A percentile compares a stretch with the other conserved stretches of the same genome.
Evolutionary conservation across 2,113 vertebrate genomes (phyloP).

Genomic region (Halichoeres trimaculatus): DNA sequence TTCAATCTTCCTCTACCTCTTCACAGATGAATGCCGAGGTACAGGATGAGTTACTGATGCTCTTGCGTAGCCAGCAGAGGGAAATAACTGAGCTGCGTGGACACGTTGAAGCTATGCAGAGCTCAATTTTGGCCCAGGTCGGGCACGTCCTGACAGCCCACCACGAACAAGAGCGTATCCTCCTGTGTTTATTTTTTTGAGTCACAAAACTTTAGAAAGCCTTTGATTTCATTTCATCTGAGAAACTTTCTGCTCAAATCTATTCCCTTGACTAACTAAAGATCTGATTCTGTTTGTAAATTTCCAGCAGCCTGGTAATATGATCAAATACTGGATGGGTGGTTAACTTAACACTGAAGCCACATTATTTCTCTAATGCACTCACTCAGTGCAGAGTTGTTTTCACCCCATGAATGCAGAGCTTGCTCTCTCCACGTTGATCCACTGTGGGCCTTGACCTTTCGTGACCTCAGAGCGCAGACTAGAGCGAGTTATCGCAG

Average conservation of each 20-base stretch:
- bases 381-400: neutral
- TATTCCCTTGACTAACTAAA: too few species aligned
- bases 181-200: slow-evolving; percentile 48
- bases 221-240: neutral
- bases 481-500: slow-evolving; percentile 87
- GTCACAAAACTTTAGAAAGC: neutral
- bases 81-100: slow-evolving; percentile 89
- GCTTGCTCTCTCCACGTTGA: neutral
- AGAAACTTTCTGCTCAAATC: neutral
- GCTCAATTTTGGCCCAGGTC: slow-evolving; percentile 89
- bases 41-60: slow-evolving; percentile 89
- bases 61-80: slow-evolving; percentile 92
- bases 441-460: slow-evolving; percentile 82
- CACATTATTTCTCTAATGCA: too few species aligned
- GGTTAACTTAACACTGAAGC: too few species aligned
- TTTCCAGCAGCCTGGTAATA: too few species aligned
- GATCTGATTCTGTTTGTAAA: too few species aligned
- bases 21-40: slow-evolving; percentile 84
- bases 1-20: slow-evolving; percentile 6
- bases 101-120: slow-evolving; percentile 90
- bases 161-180: slow-evolving; percentile 98
- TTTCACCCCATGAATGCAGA: neutral
- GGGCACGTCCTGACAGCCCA: slow-evolving; percentile 89
- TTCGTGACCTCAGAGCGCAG: slow-evolving; percentile 87
- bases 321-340: too few species aligned